Evolutionary conservation across 2,888 invertebrate species (phyloP).

Genomic region (Atherix ibis): DNA sequence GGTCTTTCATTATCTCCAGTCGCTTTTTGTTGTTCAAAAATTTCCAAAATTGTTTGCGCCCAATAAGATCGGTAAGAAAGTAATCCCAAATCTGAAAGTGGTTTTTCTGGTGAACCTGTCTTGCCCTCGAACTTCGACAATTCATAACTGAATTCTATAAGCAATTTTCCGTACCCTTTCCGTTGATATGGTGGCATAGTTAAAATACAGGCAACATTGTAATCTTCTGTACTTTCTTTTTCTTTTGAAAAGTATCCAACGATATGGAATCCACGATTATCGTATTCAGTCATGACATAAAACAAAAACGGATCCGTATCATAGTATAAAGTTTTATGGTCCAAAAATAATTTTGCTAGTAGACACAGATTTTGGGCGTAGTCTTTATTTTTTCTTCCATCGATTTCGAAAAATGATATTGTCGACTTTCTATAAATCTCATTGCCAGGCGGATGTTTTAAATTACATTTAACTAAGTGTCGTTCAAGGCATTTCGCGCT

Average conservation of each 20-base stretch:
- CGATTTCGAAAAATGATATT: slow-evolving; percentile 96
- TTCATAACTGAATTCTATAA: slow-evolving; percentile 99
- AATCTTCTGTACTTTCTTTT: slow-evolving; percentile 97
- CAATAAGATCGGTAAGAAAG: slow-evolving; percentile 96
- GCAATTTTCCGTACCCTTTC: slow-evolving; percentile 92
- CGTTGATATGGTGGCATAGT: slow-evolving; percentile 97
- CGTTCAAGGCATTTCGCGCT: slow-evolving; percentile 89
- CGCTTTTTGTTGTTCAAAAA: slow-evolving; percentile 74
- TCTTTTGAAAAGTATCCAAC: slow-evolving; percentile 99
- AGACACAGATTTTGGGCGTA: slow-evolving; percentile 95
- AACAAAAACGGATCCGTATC: slow-evolving; percentile 99
- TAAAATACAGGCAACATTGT: slow-evolving; percentile 98
- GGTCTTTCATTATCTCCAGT: slow-evolving; percentile 82
- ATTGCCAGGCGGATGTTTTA: slow-evolving; percentile 91
- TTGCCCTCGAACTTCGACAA: slow-evolving; percentile 94
- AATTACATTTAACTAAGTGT: slow-evolving; percentile 75
- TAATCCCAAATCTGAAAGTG: slow-evolving; percentile 89
- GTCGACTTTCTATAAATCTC: slow-evolving; percentile 92
- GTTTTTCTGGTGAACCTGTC: slow-evolving; percentile 97
- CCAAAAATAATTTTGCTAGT: slow-evolving; percentile 87
- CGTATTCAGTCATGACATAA: slow-evolving; percentile 91
- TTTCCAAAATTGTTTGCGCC: slow-evolving; percentile 95
- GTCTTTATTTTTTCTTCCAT: slow-evolving; percentile 91
- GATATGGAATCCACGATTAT: slow-evolving; percentile 89
- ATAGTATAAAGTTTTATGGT: slow-evolving; percentile 97